A percentile compares a stretch with the other conserved stretches of the same genome.
phyloP scores from a whole-genome alignment of 2,888 invertebrate genomes.

The Hipparchia sbordonii region DNA sequence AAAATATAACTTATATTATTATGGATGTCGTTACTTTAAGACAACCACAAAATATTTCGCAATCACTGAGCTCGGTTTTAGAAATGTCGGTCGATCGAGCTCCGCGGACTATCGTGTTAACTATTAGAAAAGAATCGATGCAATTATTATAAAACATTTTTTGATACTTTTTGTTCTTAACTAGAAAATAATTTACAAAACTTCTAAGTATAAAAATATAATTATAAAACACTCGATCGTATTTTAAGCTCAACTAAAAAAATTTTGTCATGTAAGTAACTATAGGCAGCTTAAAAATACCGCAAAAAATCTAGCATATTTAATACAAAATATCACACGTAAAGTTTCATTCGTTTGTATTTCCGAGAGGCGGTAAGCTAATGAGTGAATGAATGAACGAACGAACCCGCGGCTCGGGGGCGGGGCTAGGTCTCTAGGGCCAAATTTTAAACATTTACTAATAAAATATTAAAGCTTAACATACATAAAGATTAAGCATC shows the following conservation, averaged over 20 bases:
- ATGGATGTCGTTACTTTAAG: conserved; percentile 56
- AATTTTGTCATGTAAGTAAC: conserved; percentile 53
- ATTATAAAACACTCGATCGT: conserved; percentile 60
- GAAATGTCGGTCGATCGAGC: conserved; percentile 44
- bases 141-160: conserved; percentile 38
- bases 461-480: conserved; percentile 84
- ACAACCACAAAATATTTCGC: conserved; percentile 58
- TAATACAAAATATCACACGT: conserved; percentile 79
- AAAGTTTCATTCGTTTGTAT: conserved; percentile 60
- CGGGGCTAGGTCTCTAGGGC: conserved; percentile 60
- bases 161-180: conserved; percentile 53
- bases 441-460: conserved; percentile 81
- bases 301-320: conserved; percentile 70
- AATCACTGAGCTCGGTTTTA: conserved; percentile 55
- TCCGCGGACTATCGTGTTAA: conserved; percentile 34
- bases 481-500: conserved; percentile 83
- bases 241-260: conserved; percentile 61
- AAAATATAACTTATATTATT: conserved; percentile 69
- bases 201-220: conserved; percentile 78
- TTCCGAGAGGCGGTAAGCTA: conserved; percentile 43
- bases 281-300: conserved; percentile 66
- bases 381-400: conserved; percentile 36
- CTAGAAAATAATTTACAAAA: conserved; percentile 78
- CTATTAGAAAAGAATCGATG: conserved; percentile 59
- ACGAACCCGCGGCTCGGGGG: conserved; percentile 47